Evolutionary conservation across 1,140 invertebrate species (phyloP), one percentile per base, ranked within the genome.

Genomic region (Zaprionus nigranus): DNA sequence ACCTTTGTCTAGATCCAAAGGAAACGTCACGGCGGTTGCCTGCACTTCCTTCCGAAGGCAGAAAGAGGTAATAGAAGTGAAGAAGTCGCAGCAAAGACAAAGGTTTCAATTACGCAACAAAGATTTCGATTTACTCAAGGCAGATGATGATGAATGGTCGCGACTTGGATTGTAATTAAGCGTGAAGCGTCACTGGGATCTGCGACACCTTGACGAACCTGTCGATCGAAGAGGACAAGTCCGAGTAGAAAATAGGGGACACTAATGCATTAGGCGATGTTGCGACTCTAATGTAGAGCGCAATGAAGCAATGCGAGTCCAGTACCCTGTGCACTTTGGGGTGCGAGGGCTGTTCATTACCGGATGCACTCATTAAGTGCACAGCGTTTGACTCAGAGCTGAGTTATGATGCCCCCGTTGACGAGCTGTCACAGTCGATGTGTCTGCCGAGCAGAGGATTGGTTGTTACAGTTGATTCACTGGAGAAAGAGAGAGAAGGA

Each of bases 261-360:
- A 82, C 81, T 90, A 90, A 90, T 90, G 81, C 38, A 40, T 51
- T 73, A 78, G 84, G 78, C 88, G 84, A 90, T 85, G 85, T 85
- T 82, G 81, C 84, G 81, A 88, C 85, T 90, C 85, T 90, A 90
- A 90, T 90, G 73, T 90, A 85, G 79, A 85, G 86, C 90, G 85
- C 85, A 90, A 90, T 90, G 78, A 90, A 90, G 85, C 85, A 90
- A 90, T 84, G 84, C 85, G 78, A 81, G 75, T 70, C 78, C 61
- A 49, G 20, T 24, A 26, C 49, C 72, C 40, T 51, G 30, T 34
- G 3, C 30, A 30, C 56, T 20, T 43, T 22, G 13, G 22, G 22
- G 24, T 26, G 24, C 51, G 22, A 5, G 51, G 46, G 17, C 62
- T 54, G 62, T 6, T 34, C 67, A 78, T 59, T 53, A 70, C 85